A percentile compares a stretch with the other conserved stretches of the same genome.
These are phyloP conservation scores for Scotopteryx bipunctaria DNA, from an alignment of 2,888 invertebrate species.

Conservation along the genomic window DNA sequence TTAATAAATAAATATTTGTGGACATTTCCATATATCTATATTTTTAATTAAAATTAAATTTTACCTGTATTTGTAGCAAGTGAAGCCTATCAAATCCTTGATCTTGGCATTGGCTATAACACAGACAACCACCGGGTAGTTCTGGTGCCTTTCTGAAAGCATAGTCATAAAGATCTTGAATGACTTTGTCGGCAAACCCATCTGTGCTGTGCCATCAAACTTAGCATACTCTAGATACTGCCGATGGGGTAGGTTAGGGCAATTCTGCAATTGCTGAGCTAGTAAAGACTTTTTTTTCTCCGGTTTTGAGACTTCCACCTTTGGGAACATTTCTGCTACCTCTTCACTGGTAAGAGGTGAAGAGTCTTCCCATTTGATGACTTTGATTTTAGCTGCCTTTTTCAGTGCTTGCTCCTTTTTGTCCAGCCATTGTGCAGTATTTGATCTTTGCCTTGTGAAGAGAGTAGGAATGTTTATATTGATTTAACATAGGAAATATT, in stretches of 20 bases:
- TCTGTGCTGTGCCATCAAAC: slow-evolving; percentile 94
- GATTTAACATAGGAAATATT: no score
- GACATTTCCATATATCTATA: not conserved
- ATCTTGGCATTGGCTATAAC: slow-evolving; percentile 94
- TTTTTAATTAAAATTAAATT: not conserved
- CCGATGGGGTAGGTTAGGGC: slow-evolving; percentile 90
- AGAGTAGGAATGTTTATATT: no score
- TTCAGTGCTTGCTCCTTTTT: slow-evolving; percentile 94
- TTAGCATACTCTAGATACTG: slow-evolving; percentile 95
- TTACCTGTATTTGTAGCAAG: slow-evolving; percentile 92
- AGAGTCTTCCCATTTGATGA: slow-evolving; percentile 87
- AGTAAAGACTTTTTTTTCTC: slow-evolving; percentile 85
- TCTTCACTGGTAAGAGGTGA: slow-evolving; percentile 81
- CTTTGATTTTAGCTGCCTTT: slow-evolving; percentile 89
- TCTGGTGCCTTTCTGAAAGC: slow-evolving; percentile 90
- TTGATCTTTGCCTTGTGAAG: slow-evolving; percentile 85
- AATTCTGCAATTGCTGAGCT: slow-evolving; percentile 89
- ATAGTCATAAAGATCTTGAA: slow-evolving; percentile 96
- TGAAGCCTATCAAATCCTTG: slow-evolving; percentile 95
- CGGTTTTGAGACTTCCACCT: slow-evolving; percentile 60
- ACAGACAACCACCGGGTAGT: slow-evolving; percentile 92
- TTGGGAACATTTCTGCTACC: slow-evolving; percentile 83
- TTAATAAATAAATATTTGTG: no score
- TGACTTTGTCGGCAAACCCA: slow-evolving; percentile 90
- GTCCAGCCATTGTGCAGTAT: slow-evolving; percentile 94